Percentiles rank a stretch among this genome's conserved stretches.
phyloP scores from a whole-genome alignment of 2,888 invertebrate species.

The Drosophila subquinaria region DNA sequence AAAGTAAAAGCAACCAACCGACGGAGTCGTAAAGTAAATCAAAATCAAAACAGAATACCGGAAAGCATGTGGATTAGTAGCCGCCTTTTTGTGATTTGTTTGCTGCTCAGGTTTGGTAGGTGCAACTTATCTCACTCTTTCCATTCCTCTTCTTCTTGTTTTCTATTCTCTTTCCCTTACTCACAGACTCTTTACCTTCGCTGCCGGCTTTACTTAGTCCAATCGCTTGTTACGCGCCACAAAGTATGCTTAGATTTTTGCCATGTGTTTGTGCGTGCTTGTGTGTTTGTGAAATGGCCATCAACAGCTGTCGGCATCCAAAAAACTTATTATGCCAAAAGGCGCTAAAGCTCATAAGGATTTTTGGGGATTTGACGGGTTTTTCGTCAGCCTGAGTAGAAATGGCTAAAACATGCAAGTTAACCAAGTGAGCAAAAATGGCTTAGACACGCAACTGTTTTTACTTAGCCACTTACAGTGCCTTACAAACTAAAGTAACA shows the following conservation, averaged over 20 bases:
- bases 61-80: slow-evolving; percentile 86
- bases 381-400: neutral
- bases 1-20: slow-evolving; percentile 27
- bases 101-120: slow-evolving; percentile 85
- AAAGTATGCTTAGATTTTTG: slow-evolving; percentile 56
- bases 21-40: slow-evolving; percentile 42
- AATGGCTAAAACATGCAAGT: neutral
- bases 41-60: slow-evolving; percentile 78
- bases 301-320: slow-evolving; percentile 73
- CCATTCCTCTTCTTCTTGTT: neutral
- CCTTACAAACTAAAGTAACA: neutral
- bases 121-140: slow-evolving; percentile 42
- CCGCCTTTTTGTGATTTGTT: slow-evolving; percentile 84
- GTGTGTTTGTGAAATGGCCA: slow-evolving; percentile 46
- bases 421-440: neutral
- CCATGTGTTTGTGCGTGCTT: slow-evolving; percentile 12
- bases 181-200: slow-evolving; percentile 52
- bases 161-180: slow-evolving; percentile 3
- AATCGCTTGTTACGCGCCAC: slow-evolving; percentile 57
- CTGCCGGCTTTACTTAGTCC: slow-evolving; percentile 54
- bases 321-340: slow-evolving; percentile 70
- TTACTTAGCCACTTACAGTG: neutral
- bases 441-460: neutral
- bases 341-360: slow-evolving; percentile 54
- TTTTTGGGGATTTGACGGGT: slow-evolving; percentile 49